A percentile compares a stretch with the other conserved stretches of the same genome.
These are phyloP conservation scores for Gnathonemus longibarbis DNA, from an alignment of 2,113 vertebrate species.

Conservation along the genomic window DNA sequence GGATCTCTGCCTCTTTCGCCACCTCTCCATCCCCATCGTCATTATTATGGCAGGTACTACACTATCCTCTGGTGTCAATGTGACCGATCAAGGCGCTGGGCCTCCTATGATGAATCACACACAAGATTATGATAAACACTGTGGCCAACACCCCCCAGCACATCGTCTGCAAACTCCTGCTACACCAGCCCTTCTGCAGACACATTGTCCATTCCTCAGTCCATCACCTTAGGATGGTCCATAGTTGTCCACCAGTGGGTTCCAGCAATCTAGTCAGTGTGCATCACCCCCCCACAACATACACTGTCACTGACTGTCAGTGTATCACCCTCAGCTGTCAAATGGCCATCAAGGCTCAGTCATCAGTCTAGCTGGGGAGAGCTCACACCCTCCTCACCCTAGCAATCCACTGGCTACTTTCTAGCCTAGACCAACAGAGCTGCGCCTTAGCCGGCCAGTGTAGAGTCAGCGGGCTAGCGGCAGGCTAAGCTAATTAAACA, in stretches of 20 bases:
- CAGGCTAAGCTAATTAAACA: slow-evolving; percentile 56
- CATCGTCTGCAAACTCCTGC: not conserved
- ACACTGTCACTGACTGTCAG: not conserved
- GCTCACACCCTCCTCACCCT: not conserved
- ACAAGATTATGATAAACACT: not conserved
- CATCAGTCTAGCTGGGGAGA: not conserved
- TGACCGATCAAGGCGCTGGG: not conserved
- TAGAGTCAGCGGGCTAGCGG: not conserved
- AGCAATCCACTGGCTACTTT: not conserved
- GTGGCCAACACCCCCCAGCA: not conserved
- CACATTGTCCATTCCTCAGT: not conserved
- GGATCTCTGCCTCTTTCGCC: not conserved
- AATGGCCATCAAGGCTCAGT: not conserved
- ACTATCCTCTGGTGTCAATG: not conserved
- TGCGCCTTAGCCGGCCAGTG: not conserved
- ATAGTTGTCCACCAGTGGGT: not conserved
- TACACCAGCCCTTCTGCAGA: not conserved
- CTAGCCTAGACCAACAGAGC: not conserved
- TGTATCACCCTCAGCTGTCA: not conserved
- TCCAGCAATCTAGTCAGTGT: not conserved
- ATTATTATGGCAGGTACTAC: not conserved
- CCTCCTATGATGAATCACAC: not conserved
- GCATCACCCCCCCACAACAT: not conserved
- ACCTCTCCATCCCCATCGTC: not conserved
- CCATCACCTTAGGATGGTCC: not conserved